phyloP scores from a whole-genome alignment of 2,797 vertebrate genomes.

The Mus spretus region DNA sequence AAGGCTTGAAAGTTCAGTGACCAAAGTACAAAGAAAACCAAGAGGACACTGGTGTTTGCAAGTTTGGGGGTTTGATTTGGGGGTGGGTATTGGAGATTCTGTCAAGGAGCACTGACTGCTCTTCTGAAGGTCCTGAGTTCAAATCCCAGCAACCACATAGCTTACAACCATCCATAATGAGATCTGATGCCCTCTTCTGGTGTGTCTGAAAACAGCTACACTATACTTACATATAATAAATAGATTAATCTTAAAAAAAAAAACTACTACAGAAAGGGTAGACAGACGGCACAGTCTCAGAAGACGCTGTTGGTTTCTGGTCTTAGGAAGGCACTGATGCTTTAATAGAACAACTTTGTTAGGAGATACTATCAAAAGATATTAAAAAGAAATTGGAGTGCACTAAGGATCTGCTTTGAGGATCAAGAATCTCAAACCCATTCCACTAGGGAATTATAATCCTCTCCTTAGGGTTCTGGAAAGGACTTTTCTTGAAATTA shows the following conservation, averaged over 20 bases:
- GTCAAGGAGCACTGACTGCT: not conserved
- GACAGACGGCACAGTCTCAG: not conserved
- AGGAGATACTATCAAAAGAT: not conserved
- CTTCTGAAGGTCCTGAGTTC: no score
- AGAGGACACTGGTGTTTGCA: not conserved
- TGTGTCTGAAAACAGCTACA: no score
- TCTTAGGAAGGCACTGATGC: not conserved
- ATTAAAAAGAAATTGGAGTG: not conserved
- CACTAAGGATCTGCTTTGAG: not conserved
- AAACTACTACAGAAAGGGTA: not conserved
- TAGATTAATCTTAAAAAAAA: no score
- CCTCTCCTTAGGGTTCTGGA: not conserved
- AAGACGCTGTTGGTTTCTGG: constrained; percentile 14
- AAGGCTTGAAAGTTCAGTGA: constrained; percentile 6
- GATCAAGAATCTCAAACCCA: not conserved
- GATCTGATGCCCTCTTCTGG: no score
- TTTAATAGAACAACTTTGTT: not conserved
- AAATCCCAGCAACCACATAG: no score
- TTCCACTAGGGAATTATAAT: not conserved
- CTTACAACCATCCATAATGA: no score
- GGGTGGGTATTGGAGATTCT: not conserved
- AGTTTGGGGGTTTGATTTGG: not conserved
- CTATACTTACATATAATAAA: no score
- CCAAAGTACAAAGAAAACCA: constrained; percentile 5
- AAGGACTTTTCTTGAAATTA: constrained; percentile 38